Conservation (phyloP, 2,113 vertebrate genomes). For the Trematomus loennbergii region DNA sequence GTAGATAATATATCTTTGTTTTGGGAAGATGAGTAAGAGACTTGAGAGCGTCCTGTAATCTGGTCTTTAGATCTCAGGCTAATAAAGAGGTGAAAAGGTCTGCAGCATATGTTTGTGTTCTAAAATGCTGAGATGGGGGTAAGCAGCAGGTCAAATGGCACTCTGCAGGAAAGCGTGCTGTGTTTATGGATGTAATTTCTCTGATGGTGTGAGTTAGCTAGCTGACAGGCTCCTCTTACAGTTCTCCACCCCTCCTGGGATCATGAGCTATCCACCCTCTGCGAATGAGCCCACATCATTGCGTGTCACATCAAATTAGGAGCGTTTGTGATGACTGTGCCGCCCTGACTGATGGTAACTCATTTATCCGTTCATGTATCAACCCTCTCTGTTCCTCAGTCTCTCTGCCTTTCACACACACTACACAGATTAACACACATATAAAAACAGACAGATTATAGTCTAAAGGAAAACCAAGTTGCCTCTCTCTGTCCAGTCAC, state of each 20-base stretch:
- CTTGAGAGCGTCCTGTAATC: conserved; percentile 37
- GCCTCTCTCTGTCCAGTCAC: conserved; percentile 32
- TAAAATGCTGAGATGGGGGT: conserved; percentile 32
- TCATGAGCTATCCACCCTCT: conserved; percentile 30
- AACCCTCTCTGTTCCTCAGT: not conserved
- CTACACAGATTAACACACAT: conserved; percentile 31
- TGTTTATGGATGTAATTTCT: conserved; percentile 68
- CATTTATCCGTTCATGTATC: conserved; percentile 25
- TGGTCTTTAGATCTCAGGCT: conserved; percentile 54
- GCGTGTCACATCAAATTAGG: conserved; percentile 51
- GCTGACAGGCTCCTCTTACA: conserved; percentile 51
- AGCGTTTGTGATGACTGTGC: conserved; percentile 23
- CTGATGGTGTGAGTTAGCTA: conserved; percentile 40
- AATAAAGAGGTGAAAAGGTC: conserved; percentile 59
- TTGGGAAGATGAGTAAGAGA: conserved; percentile 56
- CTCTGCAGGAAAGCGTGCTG: conserved; percentile 54
- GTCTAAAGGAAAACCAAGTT: conserved; percentile 65
- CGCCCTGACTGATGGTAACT: conserved; percentile 34
- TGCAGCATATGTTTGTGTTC: conserved; percentile 55
- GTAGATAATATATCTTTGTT: conserved; percentile 61
- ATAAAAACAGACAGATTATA: conserved; percentile 38
- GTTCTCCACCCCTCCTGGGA: conserved; percentile 15
- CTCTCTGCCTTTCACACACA: not conserved
- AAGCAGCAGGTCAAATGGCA: conserved; percentile 54
- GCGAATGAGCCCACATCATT: conserved; percentile 44